Base-by-base conservation (phyloP, 1,140 invertebrate genomes). In the Melitaea cinxia region DNA sequence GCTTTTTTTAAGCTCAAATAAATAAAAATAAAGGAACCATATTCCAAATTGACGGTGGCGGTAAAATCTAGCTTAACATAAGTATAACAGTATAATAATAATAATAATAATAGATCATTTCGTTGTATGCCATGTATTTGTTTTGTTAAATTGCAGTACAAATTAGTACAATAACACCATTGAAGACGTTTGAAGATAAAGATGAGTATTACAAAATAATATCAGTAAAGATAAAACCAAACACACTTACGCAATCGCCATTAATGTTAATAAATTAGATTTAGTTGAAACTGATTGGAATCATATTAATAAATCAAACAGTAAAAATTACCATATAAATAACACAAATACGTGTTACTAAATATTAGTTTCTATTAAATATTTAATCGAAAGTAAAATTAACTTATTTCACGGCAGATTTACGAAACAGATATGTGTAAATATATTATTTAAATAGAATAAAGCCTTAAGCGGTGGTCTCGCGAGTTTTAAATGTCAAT, bases 361-460 rank as follows among this genome's bases (percentile, higher is more conserved):
- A 64, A 65, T 39, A 50, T 57, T 50, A 52, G 53, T 37, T 50
- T 50, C 42, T 60, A 17, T 10, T 57, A n/a, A 28, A 55, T 39
- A 55, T 54, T 54, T 35, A 52, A 60, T 47, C 47, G 58, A 52
- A 61, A 24, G 47, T 47, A 9, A 45, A 57, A 59, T 65, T 53
- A 52, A 54, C 53, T 57, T 35, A 55, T 69, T 69, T 69, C 50
- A 69, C 62, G 55, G 17, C 30, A 39, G 26, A 45, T 62, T 72
- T 52, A 37, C 55, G 49, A 65, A 55, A 55, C 33, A 23, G 53
- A 55, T 15, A 15, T 19, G 3, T 42, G 14, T 17, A 9, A 42
- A 42, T 42, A 9, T 42, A 6, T 17, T 17, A 14, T 17, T 42
- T 42, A 42, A 17, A 42, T 42, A 42, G n/a, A 42, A 42, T 42